Base-by-base conservation (phyloP, 2,113 vertebrate genomes). In the Tiliqua scincoides region DNA sequence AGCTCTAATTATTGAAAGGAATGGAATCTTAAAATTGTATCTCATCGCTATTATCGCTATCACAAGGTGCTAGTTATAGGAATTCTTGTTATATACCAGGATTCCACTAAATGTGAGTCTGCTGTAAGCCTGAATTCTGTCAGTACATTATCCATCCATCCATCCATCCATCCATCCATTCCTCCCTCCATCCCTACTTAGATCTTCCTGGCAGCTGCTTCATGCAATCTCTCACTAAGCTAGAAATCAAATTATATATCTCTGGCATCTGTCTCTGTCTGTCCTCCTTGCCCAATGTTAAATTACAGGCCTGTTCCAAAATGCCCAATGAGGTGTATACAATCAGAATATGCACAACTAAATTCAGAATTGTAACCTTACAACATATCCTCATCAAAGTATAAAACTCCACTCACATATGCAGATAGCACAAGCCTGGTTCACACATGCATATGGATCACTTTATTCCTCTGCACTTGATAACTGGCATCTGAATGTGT, bases 21-120 rank as follows among this genome's bases (percentile, higher is more conserved):
- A 88, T 89, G 87, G 61, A 48, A 88, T 65, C 48, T 85, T 32
- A 18, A 27, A 82, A 88, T 90, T 87, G 40, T 82, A 77, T 83
- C 65, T 32, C 40, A 1, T 61, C 30, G 54, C 57, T 88, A 89
- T 93, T 40, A 63, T 2, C 0, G n/a, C 14, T 27, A 12, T 79
- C 10, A 17, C 6, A 54, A 21, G 72, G 48, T n/a, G 2, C 71
- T 52, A 75, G 30, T 30, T 71, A 32, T 90, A 67, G 82, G 37
- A 89, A 92, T 87, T 57, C 4, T 1, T 32, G 12, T 70, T 75
- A 23, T 20, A 68, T 3, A 0, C 0, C 67, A 23, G 20, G 15
- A 35, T 65, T 59, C 15, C 20, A 74, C 54, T 67, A 68, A 17
- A 11, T 76, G 54, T 57, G 54, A 57, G 10, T 57, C 54, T 68